Evolutionary conservation across 2,113 vertebrate genomes (phyloP).

Genomic region (Corynorhinus townsendii): DNA sequence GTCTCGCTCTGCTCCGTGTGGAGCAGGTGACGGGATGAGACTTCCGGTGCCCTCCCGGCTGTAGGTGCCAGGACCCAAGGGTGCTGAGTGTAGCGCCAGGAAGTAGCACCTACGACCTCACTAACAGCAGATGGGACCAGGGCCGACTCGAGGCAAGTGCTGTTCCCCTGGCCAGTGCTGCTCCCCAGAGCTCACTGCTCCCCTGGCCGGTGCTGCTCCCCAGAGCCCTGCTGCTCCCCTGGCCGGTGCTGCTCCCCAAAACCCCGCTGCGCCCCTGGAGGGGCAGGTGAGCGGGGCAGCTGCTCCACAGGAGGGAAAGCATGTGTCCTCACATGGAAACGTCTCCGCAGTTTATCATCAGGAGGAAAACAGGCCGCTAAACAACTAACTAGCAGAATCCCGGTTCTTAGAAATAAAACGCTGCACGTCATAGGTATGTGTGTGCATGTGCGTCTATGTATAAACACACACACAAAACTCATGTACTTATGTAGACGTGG

Average conservation of each 20-base stretch:
- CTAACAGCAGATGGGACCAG: background rate
- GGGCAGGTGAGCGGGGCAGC: background rate
- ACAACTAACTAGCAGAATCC: background rate
- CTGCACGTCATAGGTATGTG: background rate
- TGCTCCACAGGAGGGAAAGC: background rate
- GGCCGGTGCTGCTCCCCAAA: too few species aligned
- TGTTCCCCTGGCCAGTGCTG: too few species aligned
- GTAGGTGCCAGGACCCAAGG: rapidly evolving
- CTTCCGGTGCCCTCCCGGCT: background rate
- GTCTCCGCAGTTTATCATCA: background rate
- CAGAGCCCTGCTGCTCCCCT: background rate
- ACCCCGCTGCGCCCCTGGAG: background rate
- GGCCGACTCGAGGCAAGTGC: background rate
- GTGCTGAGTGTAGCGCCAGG: background rate
- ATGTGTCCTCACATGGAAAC: background rate
- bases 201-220: too few species aligned
- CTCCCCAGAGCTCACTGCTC: background rate
- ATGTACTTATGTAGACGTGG: background rate
- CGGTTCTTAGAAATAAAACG: background rate
- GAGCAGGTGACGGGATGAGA: background rate
- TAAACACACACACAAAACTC: background rate
- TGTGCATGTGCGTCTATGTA: background rate
- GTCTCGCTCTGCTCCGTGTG: background rate
- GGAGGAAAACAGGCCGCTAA: background rate
- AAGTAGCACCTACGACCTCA: rapidly evolving